Evolutionary conservation across 1,140 invertebrate species (phyloP), one percentile per base, ranked within the genome.

Genomic region (Drosophila erecta): DNA sequence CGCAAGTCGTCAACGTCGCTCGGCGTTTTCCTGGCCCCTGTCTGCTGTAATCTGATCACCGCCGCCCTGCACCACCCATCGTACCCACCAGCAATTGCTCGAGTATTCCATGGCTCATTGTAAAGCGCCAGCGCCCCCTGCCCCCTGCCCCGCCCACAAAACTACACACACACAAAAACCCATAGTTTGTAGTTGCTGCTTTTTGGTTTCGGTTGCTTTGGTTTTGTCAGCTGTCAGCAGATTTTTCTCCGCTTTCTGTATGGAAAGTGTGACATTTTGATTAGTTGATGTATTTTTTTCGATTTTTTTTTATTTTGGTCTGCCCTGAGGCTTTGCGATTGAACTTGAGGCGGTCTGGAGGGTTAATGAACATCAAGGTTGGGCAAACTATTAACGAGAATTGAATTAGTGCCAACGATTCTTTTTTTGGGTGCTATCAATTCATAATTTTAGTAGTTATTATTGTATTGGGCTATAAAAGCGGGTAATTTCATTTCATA

Each of bases 231-330:
- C 83, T 87, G 83, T 87, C 83, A 87, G 84, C 83, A 70, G 79
- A 83, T 79, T 87, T 62, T 66, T 65, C 59, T 61, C 61, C 64
- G 57, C 65, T 78, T 76, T 67, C 75, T 58, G 69, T 72, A 71
- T 83, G 84, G 83, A 87, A 87, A 87, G 83, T 87, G 84, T 84
- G 84, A 87, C 84, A 80, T 84, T 87, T 87, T 87, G 80, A 87
- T 87, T 84, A 84, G 85, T 87, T 84, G 46, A 84, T 73, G 59
- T 56, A 20, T 64, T 55, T 75, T 50, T 40, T 37, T 37, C 57
- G 1, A 5, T 50, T 33, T 49, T 41, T 43, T 43, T 67, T 41
- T 51, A 51, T 49, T 69, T 33, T 43, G 38, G 35, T 27, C 54
- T 49, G 44, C 62, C 59, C 35, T 30, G 60, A 27, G 50, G 43